These are phyloP conservation scores for Mastomys coucha DNA, from an alignment of 2,113 vertebrate species.

Conservation along the genomic window DNA sequence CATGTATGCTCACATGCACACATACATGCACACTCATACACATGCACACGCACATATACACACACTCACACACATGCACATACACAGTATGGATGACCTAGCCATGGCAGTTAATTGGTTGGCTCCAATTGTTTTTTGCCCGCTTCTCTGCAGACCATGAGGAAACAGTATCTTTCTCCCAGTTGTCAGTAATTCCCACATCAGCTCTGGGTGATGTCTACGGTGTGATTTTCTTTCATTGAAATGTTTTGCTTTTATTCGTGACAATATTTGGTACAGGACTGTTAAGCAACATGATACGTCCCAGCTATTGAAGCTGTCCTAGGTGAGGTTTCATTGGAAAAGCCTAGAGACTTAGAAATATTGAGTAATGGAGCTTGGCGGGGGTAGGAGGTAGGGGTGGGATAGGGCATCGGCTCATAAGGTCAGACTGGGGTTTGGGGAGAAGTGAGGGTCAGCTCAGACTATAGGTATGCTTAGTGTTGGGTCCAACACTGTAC, in stretches of 20 bases:
- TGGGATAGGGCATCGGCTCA: neutral
- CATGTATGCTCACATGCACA: too few relatives aligned
- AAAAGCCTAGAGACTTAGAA: neutral
- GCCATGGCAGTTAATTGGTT: accelerated
- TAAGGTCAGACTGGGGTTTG: too few relatives aligned
- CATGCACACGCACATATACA: neutral
- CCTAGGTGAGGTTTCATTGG: neutral
- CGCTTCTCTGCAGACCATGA: neutral
- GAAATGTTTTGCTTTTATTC: neutral
- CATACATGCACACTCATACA: neutral
- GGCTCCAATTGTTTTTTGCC: neutral
- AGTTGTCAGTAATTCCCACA: neutral
- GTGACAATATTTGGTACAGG: neutral
- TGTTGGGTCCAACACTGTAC: neutral
- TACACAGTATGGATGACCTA: neutral
- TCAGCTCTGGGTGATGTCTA: neutral
- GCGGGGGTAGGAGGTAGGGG: accelerated
- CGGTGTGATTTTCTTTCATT: neutral
- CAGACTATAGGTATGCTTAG: neutral
- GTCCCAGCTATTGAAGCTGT: neutral
- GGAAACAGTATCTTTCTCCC: neutral
- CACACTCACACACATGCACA: neutral
- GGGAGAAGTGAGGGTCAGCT: neutral
- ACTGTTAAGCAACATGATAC: neutral
- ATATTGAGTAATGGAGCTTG: neutral